Base-by-base conservation (phyloP, 2,888 invertebrate species). In the Ctena decussata region DNA sequence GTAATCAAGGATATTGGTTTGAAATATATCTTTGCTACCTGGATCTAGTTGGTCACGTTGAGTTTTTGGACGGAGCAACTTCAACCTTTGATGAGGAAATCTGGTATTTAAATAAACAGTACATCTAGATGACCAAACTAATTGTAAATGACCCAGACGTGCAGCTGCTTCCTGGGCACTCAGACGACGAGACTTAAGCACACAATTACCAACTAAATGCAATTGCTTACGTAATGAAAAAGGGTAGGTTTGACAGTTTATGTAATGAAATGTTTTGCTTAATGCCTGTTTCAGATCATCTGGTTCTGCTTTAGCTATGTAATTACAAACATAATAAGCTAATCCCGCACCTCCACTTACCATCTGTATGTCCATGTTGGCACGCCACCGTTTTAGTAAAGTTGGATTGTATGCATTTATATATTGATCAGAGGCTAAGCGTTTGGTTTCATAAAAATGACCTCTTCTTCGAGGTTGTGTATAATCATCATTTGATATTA, bases 161-260 rank as follows among this genome's bases (percentile, higher is more conserved):
- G 32, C 84, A 15, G 86, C 83, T n/a, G 86, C 86, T 37, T 86
- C 86, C 44, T 86, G 83, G 12, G 73, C 49, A 76, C 75, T 75
- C 78, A 84, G 46, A 65, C 75, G 21, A n/a, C 80, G 44, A 46
- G 82, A 77, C 39, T 81, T 80, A 8, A 86, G 76, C 12, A 83
- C 83, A 86, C 83, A 80, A 0, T 71, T n/a, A 21, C 83, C 80
- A 41, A 86, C 80, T 27, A 80, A 82, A n/a, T 35, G 53, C 18
- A 86, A 27, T n/a, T 72, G 41, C 24, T 44, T 35, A 70, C 44
- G 11, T 30, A 5, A 57, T 5, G 84, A 18, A 21, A 79, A 74
- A n/a, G 6, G 12, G 11, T 71, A 75, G 46, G 78, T 80, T 46
- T 65, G 24, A 11, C 35, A 24, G 24, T 78, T 49, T 1, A 84